phyloP scores from a whole-genome alignment of 2,888 invertebrate species.

The Xiphydria camelus region DNA sequence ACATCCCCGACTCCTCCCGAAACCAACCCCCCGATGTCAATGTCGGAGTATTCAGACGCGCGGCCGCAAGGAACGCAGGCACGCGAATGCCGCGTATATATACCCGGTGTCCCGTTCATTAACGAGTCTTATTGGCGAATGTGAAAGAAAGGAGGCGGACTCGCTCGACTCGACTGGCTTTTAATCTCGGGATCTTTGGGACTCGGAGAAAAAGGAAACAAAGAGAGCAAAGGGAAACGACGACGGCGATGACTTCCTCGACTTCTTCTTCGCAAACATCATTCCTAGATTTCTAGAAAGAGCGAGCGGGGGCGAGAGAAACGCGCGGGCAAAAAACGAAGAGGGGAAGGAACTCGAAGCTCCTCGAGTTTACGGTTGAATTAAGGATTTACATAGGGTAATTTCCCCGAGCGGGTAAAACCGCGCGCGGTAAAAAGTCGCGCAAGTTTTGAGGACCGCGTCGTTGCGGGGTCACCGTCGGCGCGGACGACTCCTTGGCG shows the following conservation, averaged over 20 bases:
- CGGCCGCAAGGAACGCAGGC: too few relatives aligned
- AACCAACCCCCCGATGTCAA: too few relatives aligned
- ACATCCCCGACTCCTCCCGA: too few relatives aligned
- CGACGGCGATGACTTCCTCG: constrained; percentile 11
- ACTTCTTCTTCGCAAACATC: constrained; percentile 41
- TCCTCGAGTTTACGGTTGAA: constrained; percentile 42
- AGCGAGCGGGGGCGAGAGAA: constrained; percentile 24
- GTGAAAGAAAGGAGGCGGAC: constrained; percentile 2
- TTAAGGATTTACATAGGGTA: constrained; percentile 45
- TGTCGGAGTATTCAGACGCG: too few relatives aligned
- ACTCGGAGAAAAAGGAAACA: constrained; percentile 30
- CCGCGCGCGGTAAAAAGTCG: constrained; percentile 8
- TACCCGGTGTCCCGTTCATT: neutral
- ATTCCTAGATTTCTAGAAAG: constrained; percentile 37
- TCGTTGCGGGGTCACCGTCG: too few relatives aligned
- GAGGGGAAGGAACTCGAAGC: neutral
- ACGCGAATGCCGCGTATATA: too few relatives aligned
- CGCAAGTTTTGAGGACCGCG: too few relatives aligned
- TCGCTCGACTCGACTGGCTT: constrained; percentile 13
- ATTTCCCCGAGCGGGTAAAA: constrained; percentile 33
- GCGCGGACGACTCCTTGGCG: too few relatives aligned
- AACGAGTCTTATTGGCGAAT: neutral
- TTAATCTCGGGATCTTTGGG: constrained; percentile 37
- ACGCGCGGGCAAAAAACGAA: too few relatives aligned
- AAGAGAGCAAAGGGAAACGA: constrained; percentile 6